Evolutionary conservation across 2,888 invertebrate genomes (phyloP), one percentile per base, ranked within the genome.

Genomic region (Mythimna impura): DNA sequence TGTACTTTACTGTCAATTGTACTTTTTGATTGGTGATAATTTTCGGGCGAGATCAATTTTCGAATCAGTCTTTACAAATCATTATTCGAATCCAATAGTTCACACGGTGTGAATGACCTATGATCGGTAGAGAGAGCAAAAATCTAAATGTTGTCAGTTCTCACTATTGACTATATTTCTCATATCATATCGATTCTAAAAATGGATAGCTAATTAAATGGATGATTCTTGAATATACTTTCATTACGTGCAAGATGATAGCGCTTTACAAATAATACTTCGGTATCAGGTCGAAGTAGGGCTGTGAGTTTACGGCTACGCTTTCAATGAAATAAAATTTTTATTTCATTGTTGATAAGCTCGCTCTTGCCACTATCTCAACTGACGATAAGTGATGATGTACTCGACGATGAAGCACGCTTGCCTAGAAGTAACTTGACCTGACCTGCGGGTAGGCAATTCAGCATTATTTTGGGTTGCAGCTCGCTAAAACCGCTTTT

Each of bases 221-320:
- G 78, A 80, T 80, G 83, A 82, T 70, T 73, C 65, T 80, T 84
- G 89, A 90, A 89, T 88, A 84, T 85, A 87, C 87, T 90, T 89
- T 90, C 86, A 86, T 86, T 86, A 86, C 76, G 74, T 58, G 57
- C 66, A 58, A 64, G 77, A 78, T 77, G 79, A 82, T 78, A 80
- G 80, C 80, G 82, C 81, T 87, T 88, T 89, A 89, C 90, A 89
- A 90, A 88, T 79, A 89, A 88, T 78, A 86, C 87, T 88, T 89
- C 87, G 84, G 70, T 61, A 73, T 76, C 57, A 83, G 91, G 89
- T 90, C 89, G 83, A 80, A 52, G 68, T 72, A 86, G 86, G 82
- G 86, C 43, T 83, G 78, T 1, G 30, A 63, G 2, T 63, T 14
- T n/a, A 47, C 14, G 10, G 12, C 30, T 34, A 8, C 14, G 43